Percentiles rank a stretch among this genome's conserved stretches.
phyloP scores from a whole-genome alignment of 2,113 vertebrate genomes.

The Gobiocypris rarus region DNA sequence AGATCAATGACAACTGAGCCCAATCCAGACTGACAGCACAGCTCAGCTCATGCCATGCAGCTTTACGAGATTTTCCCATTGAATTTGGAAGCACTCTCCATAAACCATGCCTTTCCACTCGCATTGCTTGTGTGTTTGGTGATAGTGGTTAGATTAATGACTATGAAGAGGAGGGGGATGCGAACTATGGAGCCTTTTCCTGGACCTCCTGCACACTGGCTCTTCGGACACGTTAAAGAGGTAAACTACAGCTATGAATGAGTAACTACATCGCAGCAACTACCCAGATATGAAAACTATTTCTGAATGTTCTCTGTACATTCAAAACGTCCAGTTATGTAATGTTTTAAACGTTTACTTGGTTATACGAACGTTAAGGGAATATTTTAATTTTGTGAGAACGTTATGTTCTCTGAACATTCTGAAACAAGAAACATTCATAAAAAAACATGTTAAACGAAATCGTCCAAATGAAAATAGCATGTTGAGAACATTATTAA shows the following conservation, averaged over 20 bases:
- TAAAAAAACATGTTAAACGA: too few relatives aligned
- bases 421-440: too few relatives aligned
- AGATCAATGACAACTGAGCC: background rate
- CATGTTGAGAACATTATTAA: too few relatives aligned
- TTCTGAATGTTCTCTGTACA: too few relatives aligned
- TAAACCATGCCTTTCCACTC: conserved; percentile 68
- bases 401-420: too few relatives aligned
- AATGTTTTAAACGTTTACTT: too few relatives aligned
- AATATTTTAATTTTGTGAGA: too few relatives aligned
- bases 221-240: conserved; percentile 78
- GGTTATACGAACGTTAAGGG: too few relatives aligned
- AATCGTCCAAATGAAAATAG: too few relatives aligned
- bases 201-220: conserved; percentile 79
- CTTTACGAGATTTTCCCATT: conserved; percentile 29
- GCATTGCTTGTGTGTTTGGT: conserved; percentile 70
- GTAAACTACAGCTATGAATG: conserved; percentile 61
- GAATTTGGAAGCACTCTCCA: conserved; percentile 58
- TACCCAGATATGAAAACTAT: too few relatives aligned
- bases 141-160: conserved; percentile 68
- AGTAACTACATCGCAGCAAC: background rate
- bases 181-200: conserved; percentile 74
- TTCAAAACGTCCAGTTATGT: too few relatives aligned
- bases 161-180: conserved; percentile 67
- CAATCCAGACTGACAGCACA: background rate
- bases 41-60: background rate